Conservation (phyloP, 2,888 invertebrate species). For the Apodemia zela region DNA sequence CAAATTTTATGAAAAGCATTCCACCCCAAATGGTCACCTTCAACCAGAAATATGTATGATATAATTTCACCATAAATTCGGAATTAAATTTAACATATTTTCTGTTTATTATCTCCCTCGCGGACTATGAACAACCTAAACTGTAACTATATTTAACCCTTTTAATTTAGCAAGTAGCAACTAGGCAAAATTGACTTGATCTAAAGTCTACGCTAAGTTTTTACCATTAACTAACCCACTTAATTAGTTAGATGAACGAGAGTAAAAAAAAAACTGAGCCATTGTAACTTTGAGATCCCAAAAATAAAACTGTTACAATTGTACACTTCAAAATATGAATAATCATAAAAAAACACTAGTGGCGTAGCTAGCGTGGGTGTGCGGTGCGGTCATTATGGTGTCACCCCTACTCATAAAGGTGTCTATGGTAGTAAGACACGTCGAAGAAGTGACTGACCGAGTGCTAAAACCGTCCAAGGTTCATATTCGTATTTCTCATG, state of each 20-base stretch:
- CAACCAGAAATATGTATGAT: neutral
- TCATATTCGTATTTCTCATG: no score
- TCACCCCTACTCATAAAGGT: no score
- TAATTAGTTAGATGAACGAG: neutral
- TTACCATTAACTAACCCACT: constrained; percentile 13
- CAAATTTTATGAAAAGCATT: constrained; percentile 4
- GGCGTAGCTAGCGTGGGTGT: no score
- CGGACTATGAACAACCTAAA: neutral
- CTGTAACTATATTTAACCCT: constrained; percentile 9
- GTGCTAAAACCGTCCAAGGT: no score
- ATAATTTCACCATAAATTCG: neutral
- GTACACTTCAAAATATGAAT: neutral
- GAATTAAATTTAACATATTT: neutral
- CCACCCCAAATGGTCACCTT: neutral
- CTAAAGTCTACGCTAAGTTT: constrained; percentile 11
- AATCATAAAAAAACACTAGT: neutral
- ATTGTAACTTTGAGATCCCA: neutral
- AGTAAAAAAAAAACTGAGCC: neutral
- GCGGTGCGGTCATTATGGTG: no score
- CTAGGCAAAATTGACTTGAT: constrained; percentile 14
- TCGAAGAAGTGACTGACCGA: no score
- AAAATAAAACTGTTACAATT: neutral
- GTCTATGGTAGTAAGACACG: no score
- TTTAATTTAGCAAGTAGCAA: constrained; percentile 1
- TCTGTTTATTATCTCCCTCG: neutral